Base-by-base conservation (phyloP, 2,888 invertebrate species). In the Cyclophora punctaria region DNA sequence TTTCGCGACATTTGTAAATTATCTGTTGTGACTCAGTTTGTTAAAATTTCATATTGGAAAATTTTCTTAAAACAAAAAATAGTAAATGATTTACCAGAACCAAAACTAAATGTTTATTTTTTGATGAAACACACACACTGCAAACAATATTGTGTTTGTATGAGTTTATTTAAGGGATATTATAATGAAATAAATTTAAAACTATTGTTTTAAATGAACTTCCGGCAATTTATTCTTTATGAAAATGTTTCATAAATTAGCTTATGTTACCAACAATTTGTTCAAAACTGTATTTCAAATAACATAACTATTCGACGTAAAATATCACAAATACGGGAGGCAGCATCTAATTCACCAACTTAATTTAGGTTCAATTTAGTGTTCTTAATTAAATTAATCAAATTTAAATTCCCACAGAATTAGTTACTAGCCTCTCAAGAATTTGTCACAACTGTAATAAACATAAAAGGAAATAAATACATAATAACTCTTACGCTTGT, bases 181-280 rank as follows among this genome's bases (percentile, higher is more conserved):
- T 20, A 7, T 43, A 3, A 34, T 44, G 0, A 44, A 56, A 53
- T 5, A 37, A 49, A 41, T 41, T 47, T 7, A 44, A 46, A 44
- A 7, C 34, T 47, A n/a, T 34, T 20, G 33, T 44, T 58, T 59
- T 64, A 58, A 71, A 69, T 67, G 65, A 74, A 74, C 69, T 73
- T 68, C 73, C 76, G 78, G 78, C 77, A 77, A 75, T 80, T 80
- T 76, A 78, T 80, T 81, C 71, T 67, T 70, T 68, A 75, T 73
- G 67, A 72, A 75, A 75, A 71, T 75, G 73, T 70, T 74, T 67
- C 66, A 71, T 66, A 43, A 20, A 66, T 64, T 71, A 64, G 60
- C 67, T 67, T 64, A 68, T 67, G 48, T 67, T 67, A 60, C 73
- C 75, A 78, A 75, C 69, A 76, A 71, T 69, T 69, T 69, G 63